A percentile compares a stretch with the other conserved stretches of the same genome.
These are phyloP conservation scores for Fragum whitleyi DNA, from an alignment of 2,888 invertebrate species.

Conservation along the genomic window DNA sequence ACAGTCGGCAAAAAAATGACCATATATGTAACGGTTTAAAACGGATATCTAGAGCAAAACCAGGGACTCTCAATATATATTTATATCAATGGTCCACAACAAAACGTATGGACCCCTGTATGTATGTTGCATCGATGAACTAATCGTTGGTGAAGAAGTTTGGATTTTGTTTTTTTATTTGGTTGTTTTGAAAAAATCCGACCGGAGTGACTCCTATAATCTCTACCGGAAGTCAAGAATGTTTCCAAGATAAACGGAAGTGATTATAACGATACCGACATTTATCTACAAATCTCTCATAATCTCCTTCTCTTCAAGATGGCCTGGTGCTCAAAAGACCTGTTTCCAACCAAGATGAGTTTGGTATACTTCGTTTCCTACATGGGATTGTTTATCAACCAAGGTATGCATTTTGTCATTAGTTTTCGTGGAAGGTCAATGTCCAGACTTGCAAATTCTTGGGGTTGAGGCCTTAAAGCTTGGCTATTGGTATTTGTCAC, in stretches of 20 bases:
- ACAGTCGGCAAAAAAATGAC: too few relatives aligned
- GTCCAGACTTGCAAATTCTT: neutral
- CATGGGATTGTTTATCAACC: slow-evolving; percentile 95
- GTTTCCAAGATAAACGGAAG: slow-evolving; percentile 14
- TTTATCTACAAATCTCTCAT: neutral
- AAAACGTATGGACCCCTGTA: too few relatives aligned
- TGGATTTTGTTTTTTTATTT: too few relatives aligned
- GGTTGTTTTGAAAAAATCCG: too few relatives aligned
- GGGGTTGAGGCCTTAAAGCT: too few relatives aligned
- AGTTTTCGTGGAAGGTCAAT: slow-evolving; percentile 44
- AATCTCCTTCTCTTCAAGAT: slow-evolving; percentile 17
- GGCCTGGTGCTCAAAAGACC: slow-evolving; percentile 86
- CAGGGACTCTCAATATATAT: too few relatives aligned
- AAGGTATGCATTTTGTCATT: slow-evolving; percentile 89
- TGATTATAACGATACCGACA: neutral
- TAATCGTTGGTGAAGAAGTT: too few relatives aligned
- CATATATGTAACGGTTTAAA: too few relatives aligned
- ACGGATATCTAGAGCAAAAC: too few relatives aligned
- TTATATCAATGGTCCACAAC: too few relatives aligned
- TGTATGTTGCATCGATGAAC: too few relatives aligned
- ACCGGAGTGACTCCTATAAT: neutral
- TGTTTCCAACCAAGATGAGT: slow-evolving; percentile 94
- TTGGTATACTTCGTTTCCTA: slow-evolving; percentile 93
- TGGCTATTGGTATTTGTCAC: slow-evolving; percentile 5
- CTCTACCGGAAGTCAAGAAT: neutral